Base-by-base conservation (phyloP, 2,113 vertebrate genomes). In the Cinclus cinclus region DNA sequence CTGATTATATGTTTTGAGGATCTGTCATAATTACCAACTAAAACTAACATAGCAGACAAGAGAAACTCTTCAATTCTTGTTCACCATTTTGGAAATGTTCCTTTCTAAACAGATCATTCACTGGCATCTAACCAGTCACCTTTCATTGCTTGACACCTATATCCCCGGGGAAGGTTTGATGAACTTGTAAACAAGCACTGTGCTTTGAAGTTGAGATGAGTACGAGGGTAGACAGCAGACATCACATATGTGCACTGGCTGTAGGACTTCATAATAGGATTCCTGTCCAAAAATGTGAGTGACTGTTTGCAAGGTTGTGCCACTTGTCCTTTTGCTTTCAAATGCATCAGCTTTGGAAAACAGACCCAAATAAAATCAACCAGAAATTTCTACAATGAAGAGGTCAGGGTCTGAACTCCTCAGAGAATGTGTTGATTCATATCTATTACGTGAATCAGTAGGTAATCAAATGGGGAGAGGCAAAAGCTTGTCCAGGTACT, bases 171-270 rank as follows among this genome's bases (percentile, higher is more conserved):
- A 96, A 97, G 79, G 84, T 94, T 91, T 97, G 94, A 97, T 97
- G 94, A 97, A 96, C 94, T 95, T 96, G 94, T 96, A 95, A 95
- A 94, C 94, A 97, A 79, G 76, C 88, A 42, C 53, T 60, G 16
- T 76, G 79, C 91, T 92, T 90, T 89, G 63, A 88, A 92, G 94
- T 47, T 92, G 77, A 93, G 80, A 94, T 39, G 75, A 90, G 80
- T 74, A 94, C 63, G 62, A 91, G 60, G 68, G 63, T 35, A 96
- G 95, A 96, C 96, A 97, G 91, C 83, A 97, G 83, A 87, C 88
- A 92, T 94, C 44, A 53, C 82, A n/a, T 93, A 82, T 91, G 58
- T 88, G 81, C 78, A 75, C 89, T 11, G 42, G 56, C 79, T 93
- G 58, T 68, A 69, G 74, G 53, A 90, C 78, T 92, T 92, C 59